Percentiles rank a stretch among this genome's conserved stretches.
These are phyloP conservation scores for Orcinus orca DNA, from an alignment of 2,113 vertebrate species.

Conservation along the genomic window DNA sequence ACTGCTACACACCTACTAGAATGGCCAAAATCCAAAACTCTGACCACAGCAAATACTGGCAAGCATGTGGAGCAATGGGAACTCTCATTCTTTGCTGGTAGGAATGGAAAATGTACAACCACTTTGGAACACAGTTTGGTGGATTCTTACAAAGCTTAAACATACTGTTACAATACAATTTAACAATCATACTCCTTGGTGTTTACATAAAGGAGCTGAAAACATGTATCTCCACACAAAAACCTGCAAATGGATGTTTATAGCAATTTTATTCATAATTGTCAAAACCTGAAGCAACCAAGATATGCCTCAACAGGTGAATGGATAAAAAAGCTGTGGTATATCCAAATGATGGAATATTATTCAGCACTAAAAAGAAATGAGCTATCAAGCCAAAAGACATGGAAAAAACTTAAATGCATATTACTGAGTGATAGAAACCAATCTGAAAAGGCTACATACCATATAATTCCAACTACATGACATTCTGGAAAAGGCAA, in stretches of 20 bases:
- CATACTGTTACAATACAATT: background rate
- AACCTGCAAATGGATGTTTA: background rate
- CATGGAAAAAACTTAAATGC: background rate
- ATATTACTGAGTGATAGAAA: background rate
- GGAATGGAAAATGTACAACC: background rate
- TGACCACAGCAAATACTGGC: background rate
- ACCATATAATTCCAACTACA: background rate
- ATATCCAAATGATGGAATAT: background rate
- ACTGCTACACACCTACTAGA: background rate
- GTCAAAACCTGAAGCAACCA: background rate
- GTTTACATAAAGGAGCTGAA: background rate
- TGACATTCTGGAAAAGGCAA: background rate
- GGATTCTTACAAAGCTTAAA: background rate
- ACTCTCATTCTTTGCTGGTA: background rate
- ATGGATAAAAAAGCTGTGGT: background rate
- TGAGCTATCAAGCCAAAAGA: background rate
- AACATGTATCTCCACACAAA: background rate
- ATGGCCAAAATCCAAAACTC: background rate
- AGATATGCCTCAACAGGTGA: background rate
- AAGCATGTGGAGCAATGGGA: background rate
- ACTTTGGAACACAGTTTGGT: background rate
- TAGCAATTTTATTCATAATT: background rate
- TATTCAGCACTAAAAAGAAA: background rate
- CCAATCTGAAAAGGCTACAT: background rate
- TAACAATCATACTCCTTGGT: background rate